Evolutionary conservation across 1,140 invertebrate species (phyloP).

Genomic region (Sarcophaga bullata): DNA sequence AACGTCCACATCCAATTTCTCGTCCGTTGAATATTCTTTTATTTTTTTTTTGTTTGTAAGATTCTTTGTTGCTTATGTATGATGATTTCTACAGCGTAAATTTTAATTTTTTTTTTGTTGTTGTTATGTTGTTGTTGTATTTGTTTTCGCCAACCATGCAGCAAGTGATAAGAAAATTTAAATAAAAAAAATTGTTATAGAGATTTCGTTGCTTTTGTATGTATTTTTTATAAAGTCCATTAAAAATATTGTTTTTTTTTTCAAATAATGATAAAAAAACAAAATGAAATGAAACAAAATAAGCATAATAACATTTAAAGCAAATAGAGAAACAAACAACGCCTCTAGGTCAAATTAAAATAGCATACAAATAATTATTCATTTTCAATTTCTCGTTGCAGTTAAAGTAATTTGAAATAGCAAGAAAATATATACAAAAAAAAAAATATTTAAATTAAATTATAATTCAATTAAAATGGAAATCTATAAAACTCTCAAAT

Average conservation of each 20-base stretch:
- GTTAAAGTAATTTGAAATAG: neutral
- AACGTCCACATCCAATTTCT: constrained; percentile 1
- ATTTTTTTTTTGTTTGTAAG: neutral
- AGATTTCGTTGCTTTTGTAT: constrained; percentile 24
- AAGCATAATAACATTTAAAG: neutral
- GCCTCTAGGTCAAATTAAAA: constrained; percentile 23
- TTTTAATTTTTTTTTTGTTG: neutral
- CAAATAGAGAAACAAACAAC: constrained; percentile 23
- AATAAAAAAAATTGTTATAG: constrained; percentile 18
- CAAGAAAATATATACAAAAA: too few relatives aligned
- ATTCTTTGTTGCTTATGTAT: constrained; percentile 6
- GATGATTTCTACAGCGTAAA: constrained; percentile 23
- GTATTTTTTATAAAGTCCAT: constrained; percentile 8
- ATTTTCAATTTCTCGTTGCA: neutral
- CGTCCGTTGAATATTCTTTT: neutral
- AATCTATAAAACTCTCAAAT: too few relatives aligned
- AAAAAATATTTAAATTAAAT: too few relatives aligned
- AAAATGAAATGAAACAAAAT: constrained; percentile 12
- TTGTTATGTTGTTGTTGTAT: constrained; percentile 17
- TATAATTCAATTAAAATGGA: too few relatives aligned
- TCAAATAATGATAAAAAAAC: neutral
- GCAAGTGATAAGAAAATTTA: constrained; percentile 28
- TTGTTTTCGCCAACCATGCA: constrained; percentile 10
- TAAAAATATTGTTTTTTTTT: neutral
- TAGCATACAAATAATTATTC: neutral